Base-by-base conservation (phyloP, 1,140 invertebrate species). In the Andricus grossulariae region DNA sequence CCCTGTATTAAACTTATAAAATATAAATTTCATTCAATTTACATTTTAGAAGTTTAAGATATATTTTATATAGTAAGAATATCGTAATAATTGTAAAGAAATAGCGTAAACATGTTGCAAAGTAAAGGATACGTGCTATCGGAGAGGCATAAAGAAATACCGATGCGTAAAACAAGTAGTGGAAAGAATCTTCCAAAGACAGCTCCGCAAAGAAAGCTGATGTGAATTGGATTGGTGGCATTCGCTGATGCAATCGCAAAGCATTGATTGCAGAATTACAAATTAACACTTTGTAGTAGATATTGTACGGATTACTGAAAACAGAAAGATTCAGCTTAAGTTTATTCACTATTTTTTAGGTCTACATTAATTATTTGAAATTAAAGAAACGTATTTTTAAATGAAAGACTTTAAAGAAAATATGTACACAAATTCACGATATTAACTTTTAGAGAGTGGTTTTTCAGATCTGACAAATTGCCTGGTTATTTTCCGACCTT, bases 111-210 rank as follows among this genome's bases (percentile, higher is more conserved):
- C 6, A 32, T 32, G 7, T 16, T 60, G n/a, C 7, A 49, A 66
- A 60, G 76, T 73, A 79, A 95, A 95, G 94, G 94, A 96, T 97
- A 98, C 96, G 93, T 82, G 97, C 95, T 71, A 98, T 94, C 39
- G 98, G 97, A 73, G 95, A 92, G 50, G 95, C 95, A 90, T 96
- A 98, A 80, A 99, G 93, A 89, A 99, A 99, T 84, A 99, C 97
- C 70, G 99, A 90, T 13, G 97, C 97, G 90, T 96, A 99, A 89
- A 99, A 94, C 73, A 99, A 92, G 89, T 99, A 99, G 90, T 99
- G 98, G 82, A 96, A 98, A 76, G 97, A 98, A 92, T 99, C 98
- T 91, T 99, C 98, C 55, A 95, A 84, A 79, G 99, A 92, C 75
- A 99, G 89, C 10, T 93, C 90, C 13, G 93, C 92, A 49, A 99